A percentile compares a stretch with the other conserved stretches of the same genome.
Conservation (phyloP, 2,888 invertebrate species). For the Stenchaetothrips biformis region DNA sequence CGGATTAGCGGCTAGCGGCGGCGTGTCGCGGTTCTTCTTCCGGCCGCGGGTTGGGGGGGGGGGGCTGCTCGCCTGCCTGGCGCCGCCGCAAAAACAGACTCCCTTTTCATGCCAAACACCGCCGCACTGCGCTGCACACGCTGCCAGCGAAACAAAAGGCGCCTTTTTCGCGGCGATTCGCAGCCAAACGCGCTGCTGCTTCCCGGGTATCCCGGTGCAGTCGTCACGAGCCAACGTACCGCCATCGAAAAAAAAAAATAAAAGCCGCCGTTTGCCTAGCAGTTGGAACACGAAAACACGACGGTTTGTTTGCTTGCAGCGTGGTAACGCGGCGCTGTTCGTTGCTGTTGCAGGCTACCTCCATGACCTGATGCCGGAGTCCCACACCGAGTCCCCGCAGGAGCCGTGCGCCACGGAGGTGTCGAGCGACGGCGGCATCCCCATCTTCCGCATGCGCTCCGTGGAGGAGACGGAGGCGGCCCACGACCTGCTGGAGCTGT, state of each 20-base stretch:
- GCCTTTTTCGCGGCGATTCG: no score
- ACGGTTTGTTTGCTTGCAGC: no score
- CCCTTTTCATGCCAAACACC: not conserved
- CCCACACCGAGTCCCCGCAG: constrained; percentile 28
- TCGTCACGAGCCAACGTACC: no score
- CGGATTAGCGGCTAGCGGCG: no score
- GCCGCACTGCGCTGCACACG: not conserved
- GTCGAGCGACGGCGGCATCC: constrained; percentile 45
- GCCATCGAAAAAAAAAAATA: no score
- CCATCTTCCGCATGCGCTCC: constrained; percentile 47
- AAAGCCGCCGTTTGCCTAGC: no score
- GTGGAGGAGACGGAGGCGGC: constrained; percentile 85
- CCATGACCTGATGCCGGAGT: constrained; percentile 39
- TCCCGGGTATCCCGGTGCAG: no score
- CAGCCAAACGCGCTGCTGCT: no score
- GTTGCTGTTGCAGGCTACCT: constrained; percentile 39
- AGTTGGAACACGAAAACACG: no score
- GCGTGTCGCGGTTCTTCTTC: no score
- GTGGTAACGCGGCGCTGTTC: no score
- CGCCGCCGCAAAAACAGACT: not conserved
- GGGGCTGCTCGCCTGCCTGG: not conserved
- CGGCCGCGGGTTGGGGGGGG: no score
- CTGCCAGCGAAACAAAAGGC: not conserved
- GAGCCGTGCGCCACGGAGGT: constrained; percentile 33
- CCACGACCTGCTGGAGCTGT: constrained; percentile 71